Base-by-base conservation (phyloP, 2,888 invertebrate genomes). In the Dorcus parallelipipedus region DNA sequence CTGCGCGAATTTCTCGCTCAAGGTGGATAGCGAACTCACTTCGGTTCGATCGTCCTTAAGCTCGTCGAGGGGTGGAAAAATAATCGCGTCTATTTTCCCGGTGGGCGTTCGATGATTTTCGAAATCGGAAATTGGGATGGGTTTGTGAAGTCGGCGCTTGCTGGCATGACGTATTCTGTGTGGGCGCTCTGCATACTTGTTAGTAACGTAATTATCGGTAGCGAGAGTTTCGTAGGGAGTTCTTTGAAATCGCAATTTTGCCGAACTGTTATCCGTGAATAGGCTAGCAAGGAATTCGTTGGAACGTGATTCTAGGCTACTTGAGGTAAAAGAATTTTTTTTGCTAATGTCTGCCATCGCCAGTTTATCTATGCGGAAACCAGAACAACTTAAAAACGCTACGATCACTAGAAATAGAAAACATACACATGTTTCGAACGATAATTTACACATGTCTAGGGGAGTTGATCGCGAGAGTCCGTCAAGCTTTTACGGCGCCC, bases 391-490 rank as follows among this genome's bases (percentile, higher is more conserved):
- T 67, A 77, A 73, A 71, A 77, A 69, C 63, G 76, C 73, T 74
- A 78, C 73, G 69, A 78, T 71, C 75, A 77, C 74, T 74, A 78
- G 74, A 67, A 77, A 76, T 73, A 78, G 65, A 73, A 78, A 74
- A 76, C 76, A 78, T 75, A 76, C 74, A 74, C 78, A 78, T 78
- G 75, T 77, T 75, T 73, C 76, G 76, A 73, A 74, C 76, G 76
- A 75, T 75, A 76, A 70, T 74, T 71, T 75, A 76, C 72, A 76
- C 78, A 78, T 78, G 77, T 77, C 76, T 76, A 69, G 64, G 62
- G 61, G 58, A 59, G 51, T 49, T 54, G 59, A 47, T 59, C 59
- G 61, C 63, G 63, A 65, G 64, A 60, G 66, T 67, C 66, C 65
- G 60, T 60, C 59, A 62, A 60, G 57, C 55, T 62, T 67, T 72